phyloP scores from a whole-genome alignment of 2,113 vertebrate species.

The Artemisiospiza belli region DNA sequence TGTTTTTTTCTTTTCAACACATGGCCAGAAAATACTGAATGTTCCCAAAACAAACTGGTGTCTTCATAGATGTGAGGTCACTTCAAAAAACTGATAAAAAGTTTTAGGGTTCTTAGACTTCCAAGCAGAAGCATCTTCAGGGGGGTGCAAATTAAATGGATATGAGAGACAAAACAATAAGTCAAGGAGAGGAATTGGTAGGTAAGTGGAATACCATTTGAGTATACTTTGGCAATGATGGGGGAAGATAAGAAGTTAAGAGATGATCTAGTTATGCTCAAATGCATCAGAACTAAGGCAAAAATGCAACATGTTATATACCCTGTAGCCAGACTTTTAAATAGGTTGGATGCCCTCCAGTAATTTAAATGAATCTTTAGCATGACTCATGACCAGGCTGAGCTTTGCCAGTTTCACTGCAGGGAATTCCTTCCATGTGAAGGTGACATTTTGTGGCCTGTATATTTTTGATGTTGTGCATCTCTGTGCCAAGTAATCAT shows the following conservation, averaged over 20 bases:
- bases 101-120: neutral
- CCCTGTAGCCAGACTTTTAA: constrained; percentile 51
- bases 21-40: neutral
- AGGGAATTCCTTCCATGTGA: constrained; percentile 50
- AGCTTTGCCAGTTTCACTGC: constrained; percentile 47
- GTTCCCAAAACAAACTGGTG: neutral
- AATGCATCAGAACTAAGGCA: neutral
- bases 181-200: neutral
- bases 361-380: constrained; percentile 64
- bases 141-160: neutral
- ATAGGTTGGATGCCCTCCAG: constrained; percentile 68
- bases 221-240: accelerated
- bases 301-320: constrained; percentile 9
- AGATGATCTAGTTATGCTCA: neutral
- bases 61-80: neutral
- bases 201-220: neutral
- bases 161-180: neutral
- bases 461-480: neutral
- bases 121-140: neutral
- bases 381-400: constrained; percentile 31
- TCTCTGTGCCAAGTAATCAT: neutral
- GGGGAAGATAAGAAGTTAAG: neutral
- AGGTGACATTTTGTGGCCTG: constrained; percentile 56
- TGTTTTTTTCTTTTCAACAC: neutral
- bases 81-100: neutral